Evolutionary conservation across 1,140 invertebrate species (phyloP).

Genomic region (Battus philenor): DNA sequence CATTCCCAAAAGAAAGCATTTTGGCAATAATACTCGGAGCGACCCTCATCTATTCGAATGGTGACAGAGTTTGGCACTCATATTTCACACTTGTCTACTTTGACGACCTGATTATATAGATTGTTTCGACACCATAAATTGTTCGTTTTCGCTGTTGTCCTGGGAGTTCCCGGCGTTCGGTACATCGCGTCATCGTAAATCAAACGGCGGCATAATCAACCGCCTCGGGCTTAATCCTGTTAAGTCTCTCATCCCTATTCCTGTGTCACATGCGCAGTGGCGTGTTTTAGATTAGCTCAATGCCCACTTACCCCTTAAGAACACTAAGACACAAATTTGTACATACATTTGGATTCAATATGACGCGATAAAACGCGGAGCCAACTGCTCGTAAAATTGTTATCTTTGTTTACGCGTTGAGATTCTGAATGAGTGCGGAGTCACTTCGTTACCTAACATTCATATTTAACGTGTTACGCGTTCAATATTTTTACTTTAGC

Average conservation of each 20-base stretch:
- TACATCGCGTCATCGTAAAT: slow-evolving; percentile 70
- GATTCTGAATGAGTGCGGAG: slow-evolving; percentile 37
- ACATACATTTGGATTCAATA: slow-evolving; percentile 40
- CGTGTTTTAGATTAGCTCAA: slow-evolving; percentile 37
- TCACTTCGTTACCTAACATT: too few relatives aligned
- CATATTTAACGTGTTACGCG: too few relatives aligned
- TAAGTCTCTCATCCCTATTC: slow-evolving; percentile 59
- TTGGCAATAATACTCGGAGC: slow-evolving; percentile 21
- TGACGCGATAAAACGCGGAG: slow-evolving; percentile 47
- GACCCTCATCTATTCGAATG: slow-evolving; percentile 49
- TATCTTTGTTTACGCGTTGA: slow-evolving; percentile 54
- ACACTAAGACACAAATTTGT: slow-evolving; percentile 15
- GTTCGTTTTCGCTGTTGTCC: slow-evolving; percentile 37
- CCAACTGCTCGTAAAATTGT: slow-evolving; percentile 53
- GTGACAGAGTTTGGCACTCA: slow-evolving; percentile 54
- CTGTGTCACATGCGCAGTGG: slow-evolving; percentile 58
- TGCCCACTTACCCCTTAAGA: slow-evolving; percentile 31
- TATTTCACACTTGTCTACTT: slow-evolving; percentile 53
- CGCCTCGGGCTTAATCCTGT: slow-evolving; percentile 56
- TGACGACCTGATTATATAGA: slow-evolving; percentile 52
- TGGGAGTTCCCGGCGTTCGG: slow-evolving; percentile 28
- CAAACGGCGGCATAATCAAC: slow-evolving; percentile 67
- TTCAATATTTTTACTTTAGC: too few relatives aligned
- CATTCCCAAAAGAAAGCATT: slow-evolving; percentile 30
- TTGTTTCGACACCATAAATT: slow-evolving; percentile 57